Evolutionary conservation across 1,140 invertebrate genomes (phyloP), one percentile per base, ranked within the genome.

Genomic region (Venturia canescens): DNA sequence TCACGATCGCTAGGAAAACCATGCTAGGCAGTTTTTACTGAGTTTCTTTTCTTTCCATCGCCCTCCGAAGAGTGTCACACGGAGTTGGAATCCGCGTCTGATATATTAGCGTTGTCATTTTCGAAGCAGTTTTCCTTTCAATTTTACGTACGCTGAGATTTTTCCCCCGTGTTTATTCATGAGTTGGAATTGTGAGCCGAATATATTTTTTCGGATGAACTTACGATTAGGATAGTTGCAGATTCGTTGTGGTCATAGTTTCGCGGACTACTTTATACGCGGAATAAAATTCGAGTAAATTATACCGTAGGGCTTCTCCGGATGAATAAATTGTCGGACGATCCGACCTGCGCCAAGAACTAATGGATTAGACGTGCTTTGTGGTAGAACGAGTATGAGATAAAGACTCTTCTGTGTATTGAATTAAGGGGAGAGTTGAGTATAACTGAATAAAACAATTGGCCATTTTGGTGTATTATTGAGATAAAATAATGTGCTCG

Each of bases 361-460:
- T 80, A 80, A 80, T 79, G 82, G 82, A 80, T 83, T 83, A 80
- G 69, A 79, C 79, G 53, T 53, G 18, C 57, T 77, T 60, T 53
- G 66, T 31, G 66, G 66, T 69, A 63, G 6, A 76, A 53, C 0
- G 57, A 53, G n/a, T 63, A n/a, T 44, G 44, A 26, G 34, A 31
- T 27, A 71, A n/a, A 63, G 29, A 70, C 15, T 31, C 66, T 71
- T n/a, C 27, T 34, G 60, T 63, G n/a, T 63, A 74, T 23, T 74
- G 29, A 53, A 74, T 53, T 74, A 23, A 29, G 38, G 1, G 71
- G 38, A 2, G 44, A 15, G 48, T 74, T 53, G 48, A 74, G 53
- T 23, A 74, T 74, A 74, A 53, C 44, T 74, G 71, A 53, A 74
- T 74, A 74, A 53, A 74, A 74, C 71, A 50, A 74, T 74, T 74